phyloP scores from a whole-genome alignment of 2,888 invertebrate species.

The Dendrolimus houi region DNA sequence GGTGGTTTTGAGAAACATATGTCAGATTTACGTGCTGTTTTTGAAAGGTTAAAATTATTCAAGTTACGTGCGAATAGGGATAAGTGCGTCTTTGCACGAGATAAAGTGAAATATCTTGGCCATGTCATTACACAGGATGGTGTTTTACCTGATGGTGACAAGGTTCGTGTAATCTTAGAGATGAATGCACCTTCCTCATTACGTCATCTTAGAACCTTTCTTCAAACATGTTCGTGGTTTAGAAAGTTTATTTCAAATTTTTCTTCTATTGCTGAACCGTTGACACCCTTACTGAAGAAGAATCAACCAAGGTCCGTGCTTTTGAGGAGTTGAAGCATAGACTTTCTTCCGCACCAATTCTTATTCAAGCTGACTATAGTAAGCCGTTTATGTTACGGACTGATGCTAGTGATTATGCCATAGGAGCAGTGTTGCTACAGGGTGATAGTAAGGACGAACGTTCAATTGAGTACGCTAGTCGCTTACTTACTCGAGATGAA shows the following conservation, averaged over 20 bases:
- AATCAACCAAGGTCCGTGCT: slow-evolving; percentile 9
- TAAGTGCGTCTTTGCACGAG: slow-evolving; percentile 13
- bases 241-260: slow-evolving; percentile 22
- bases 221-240: slow-evolving; percentile 30
- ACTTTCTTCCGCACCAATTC: slow-evolving; percentile 17
- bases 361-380: slow-evolving; percentile 17
- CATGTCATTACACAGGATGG: slow-evolving; percentile 17
- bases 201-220: slow-evolving; percentile 14
- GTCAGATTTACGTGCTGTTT: slow-evolving; percentile 18
- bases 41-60: slow-evolving; percentile 16
- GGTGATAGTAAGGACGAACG: slow-evolving; percentile 16
- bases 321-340: slow-evolving; percentile 12
- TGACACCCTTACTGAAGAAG: slow-evolving; percentile 24
- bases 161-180: slow-evolving; percentile 10
- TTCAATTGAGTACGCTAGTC: slow-evolving; percentile 20
- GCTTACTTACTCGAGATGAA: slow-evolving; percentile 24
- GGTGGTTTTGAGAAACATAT: slow-evolving; percentile 16
- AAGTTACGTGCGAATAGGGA: slow-evolving; percentile 21
- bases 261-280: slow-evolving; percentile 21
- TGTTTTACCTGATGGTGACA: slow-evolving; percentile 11
- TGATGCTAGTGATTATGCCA: slow-evolving; percentile 26
- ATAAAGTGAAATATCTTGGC: slow-evolving; percentile 13
- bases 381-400: slow-evolving; percentile 25
- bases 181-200: slow-evolving; percentile 13
- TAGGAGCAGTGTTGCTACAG: slow-evolving; percentile 22